Percentiles rank a stretch among this genome's conserved stretches.
Conservation (phyloP, 2,113 vertebrate species). For the Lanius collurio region DNA sequence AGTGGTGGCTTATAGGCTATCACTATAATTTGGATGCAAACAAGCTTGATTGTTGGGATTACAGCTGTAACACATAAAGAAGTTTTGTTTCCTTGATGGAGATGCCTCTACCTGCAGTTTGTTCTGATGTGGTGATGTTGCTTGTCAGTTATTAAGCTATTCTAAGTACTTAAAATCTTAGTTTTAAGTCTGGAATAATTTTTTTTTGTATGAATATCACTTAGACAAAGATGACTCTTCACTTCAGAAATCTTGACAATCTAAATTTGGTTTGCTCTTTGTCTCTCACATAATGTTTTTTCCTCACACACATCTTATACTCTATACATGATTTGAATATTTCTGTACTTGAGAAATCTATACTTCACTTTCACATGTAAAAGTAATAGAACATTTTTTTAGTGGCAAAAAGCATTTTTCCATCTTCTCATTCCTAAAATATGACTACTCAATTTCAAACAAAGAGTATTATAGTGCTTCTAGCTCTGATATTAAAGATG, state of each 20-base stretch:
- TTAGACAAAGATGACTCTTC: neutral
- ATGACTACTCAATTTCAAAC: neutral
- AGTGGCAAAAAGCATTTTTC: neutral
- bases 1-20: neutral
- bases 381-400: neutral
- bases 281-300: neutral
- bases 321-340: neutral
- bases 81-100: neutral
- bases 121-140: neutral
- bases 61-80: neutral
- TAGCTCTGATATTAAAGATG: neutral
- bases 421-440: neutral
- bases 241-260: neutral
- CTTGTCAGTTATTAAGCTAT: neutral
- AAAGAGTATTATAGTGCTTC: neutral
- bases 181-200: neutral
- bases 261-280: neutral
- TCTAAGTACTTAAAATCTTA: neutral
- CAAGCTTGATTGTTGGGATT: neutral
- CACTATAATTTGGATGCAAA: neutral
- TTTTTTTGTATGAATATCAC: neutral
- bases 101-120: neutral
- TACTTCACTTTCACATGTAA: neutral
- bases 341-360: neutral
- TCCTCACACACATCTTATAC: neutral